These are phyloP conservation scores for Aproaerema taeniolella DNA, from an alignment of 2,888 invertebrate species.

Conservation along the genomic window DNA sequence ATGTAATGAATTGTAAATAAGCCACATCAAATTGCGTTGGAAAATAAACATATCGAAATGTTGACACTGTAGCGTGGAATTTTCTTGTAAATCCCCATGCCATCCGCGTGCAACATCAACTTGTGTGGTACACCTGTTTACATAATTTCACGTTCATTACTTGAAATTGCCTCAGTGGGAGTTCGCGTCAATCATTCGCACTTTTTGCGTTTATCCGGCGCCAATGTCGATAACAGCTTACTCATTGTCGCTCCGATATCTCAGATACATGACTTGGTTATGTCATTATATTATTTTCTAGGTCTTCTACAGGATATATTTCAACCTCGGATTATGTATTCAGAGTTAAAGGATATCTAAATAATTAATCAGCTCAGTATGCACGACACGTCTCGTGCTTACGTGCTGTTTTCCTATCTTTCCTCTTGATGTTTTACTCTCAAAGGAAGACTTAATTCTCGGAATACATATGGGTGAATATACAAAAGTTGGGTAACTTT, in stretches of 20 bases:
- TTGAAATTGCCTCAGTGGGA: constrained; percentile 35
- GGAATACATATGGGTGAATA: too few relatives aligned
- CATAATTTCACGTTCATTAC: constrained; percentile 40
- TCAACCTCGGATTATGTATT: constrained; percentile 13
- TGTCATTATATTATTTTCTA: constrained; percentile 6
- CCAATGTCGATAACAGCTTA: constrained; percentile 26
- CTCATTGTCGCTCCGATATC: constrained; percentile 2
- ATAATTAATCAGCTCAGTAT: constrained; percentile 22
- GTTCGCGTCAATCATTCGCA: constrained; percentile 38
- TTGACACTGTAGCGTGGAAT: too few relatives aligned
- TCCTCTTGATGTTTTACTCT: constrained; percentile 18
- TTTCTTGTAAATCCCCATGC: constrained; percentile 15
- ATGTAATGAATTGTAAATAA: too few relatives aligned
- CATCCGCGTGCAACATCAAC: constrained; percentile 29
- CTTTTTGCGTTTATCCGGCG: constrained; percentile 39
- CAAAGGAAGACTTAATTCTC: constrained; percentile 1
- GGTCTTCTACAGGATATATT: background rate
- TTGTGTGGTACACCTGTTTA: constrained; percentile 27
- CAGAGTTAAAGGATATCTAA: constrained; percentile 21
- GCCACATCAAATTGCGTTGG: too few relatives aligned
- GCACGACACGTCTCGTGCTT: constrained; percentile 29
- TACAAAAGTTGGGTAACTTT: too few relatives aligned
- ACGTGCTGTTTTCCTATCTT: constrained; percentile 25
- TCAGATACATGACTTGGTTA: constrained; percentile 1
- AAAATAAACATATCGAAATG: too few relatives aligned